These are phyloP conservation scores for Cheilosia vernalis DNA, from an alignment of 2,888 invertebrate genomes.

Conservation along the genomic window DNA sequence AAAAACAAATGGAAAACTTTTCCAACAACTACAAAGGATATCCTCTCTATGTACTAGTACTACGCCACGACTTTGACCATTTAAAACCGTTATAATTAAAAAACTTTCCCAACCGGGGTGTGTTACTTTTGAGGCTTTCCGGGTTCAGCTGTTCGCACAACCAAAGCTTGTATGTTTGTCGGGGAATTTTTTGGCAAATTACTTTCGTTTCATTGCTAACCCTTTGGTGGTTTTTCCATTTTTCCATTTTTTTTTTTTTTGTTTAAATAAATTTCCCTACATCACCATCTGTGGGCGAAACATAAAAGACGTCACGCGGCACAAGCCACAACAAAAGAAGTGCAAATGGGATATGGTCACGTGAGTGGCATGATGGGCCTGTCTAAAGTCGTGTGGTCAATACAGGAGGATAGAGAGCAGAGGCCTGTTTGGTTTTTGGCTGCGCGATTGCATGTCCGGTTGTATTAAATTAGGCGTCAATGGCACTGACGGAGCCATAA, in stretches of 20 bases:
- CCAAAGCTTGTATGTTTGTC: slow-evolving; percentile 11
- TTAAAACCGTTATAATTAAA: slow-evolving; percentile 72
- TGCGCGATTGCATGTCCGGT: slow-evolving; percentile 58
- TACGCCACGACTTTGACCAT: slow-evolving; percentile 59
- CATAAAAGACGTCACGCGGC: slow-evolving; percentile 59
- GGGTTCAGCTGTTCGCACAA: background rate
- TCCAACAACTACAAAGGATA: slow-evolving; percentile 58
- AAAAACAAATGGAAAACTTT: slow-evolving; percentile 62
- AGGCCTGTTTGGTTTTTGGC: slow-evolving; percentile 3
- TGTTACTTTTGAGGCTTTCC: slow-evolving; percentile 39
- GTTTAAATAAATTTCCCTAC: slow-evolving; percentile 12
- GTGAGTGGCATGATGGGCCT: slow-evolving; percentile 42
- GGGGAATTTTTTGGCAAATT: slow-evolving; percentile 60
- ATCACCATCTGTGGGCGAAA: slow-evolving; percentile 41
- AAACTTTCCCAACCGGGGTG: slow-evolving; percentile 59
- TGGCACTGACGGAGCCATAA: slow-evolving; percentile 65
- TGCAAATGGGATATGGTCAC: slow-evolving; percentile 72
- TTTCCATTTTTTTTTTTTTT: background rate
- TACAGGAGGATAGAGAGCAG: slow-evolving; percentile 3
- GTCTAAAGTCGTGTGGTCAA: slow-evolving; percentile 44
- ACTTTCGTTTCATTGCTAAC: slow-evolving; percentile 64
- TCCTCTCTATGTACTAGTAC: background rate
- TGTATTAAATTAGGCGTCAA: slow-evolving; percentile 73
- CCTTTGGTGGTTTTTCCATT: slow-evolving; percentile 16
- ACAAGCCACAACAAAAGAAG: slow-evolving; percentile 58